Percentiles rank a stretch among this genome's conserved stretches.
Conservation (phyloP, 2,113 vertebrate species). For the Lepisosteus oculatus region DNA sequence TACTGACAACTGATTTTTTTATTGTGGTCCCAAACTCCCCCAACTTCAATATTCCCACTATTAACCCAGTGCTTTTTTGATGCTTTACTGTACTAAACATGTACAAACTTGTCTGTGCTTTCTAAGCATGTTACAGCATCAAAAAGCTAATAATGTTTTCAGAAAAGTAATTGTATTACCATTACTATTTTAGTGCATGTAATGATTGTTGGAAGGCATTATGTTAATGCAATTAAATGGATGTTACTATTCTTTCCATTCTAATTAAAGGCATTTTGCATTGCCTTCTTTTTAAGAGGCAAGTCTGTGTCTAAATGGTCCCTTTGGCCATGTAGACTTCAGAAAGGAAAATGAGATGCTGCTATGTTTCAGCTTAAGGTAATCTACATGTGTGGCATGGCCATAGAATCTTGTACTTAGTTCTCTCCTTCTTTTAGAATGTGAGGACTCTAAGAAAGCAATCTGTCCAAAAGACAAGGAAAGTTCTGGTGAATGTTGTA, state of each 20-base stretch:
- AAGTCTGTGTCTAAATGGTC: conserved; percentile 34
- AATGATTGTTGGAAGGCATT: conserved; percentile 68
- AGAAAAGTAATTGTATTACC: conserved; percentile 68
- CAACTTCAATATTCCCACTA: conserved; percentile 33
- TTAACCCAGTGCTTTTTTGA: conserved; percentile 40
- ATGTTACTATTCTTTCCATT: conserved; percentile 50
- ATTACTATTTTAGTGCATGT: conserved; percentile 53
- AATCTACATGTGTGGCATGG: too few species aligned
- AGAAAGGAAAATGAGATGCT: background rate
- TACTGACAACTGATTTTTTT: conserved; percentile 9
- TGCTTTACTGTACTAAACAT: too few species aligned
- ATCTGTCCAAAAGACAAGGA: too few species aligned
- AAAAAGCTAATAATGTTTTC: conserved; percentile 60
- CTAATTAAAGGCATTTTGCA: conserved; percentile 50
- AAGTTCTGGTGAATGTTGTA: too few species aligned
- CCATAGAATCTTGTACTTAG: too few species aligned
- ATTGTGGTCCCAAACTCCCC: conserved; percentile 20
- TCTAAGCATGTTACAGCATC: conserved; percentile 42
- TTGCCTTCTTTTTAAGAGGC: conserved; percentile 38
- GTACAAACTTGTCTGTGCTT: too few species aligned
- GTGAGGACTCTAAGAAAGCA: too few species aligned
- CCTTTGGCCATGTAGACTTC: conserved; percentile 17
- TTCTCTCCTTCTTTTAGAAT: too few species aligned
- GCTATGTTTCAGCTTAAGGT: too few species aligned
- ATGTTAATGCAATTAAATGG: conserved; percentile 65